Conservation (phyloP, 2,797 vertebrate genomes). For the Pelochelys cantorii region DNA sequence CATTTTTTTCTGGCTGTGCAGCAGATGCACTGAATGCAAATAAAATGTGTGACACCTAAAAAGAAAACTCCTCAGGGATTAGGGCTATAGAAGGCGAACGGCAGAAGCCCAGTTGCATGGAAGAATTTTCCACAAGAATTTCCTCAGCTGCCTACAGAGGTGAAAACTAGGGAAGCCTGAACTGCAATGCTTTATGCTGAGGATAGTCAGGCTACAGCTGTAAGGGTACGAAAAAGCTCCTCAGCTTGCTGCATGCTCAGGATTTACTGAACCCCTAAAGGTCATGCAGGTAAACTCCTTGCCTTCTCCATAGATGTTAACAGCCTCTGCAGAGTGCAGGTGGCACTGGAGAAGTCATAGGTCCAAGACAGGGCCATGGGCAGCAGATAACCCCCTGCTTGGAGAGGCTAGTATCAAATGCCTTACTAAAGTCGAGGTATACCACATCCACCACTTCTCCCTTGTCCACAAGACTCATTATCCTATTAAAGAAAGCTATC, state of each 20-base stretch:
- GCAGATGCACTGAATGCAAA: slow-evolving; percentile 43
- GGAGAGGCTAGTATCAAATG: too few species aligned
- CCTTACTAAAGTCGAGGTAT: too few species aligned
- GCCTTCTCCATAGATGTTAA: neutral
- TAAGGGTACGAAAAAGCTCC: neutral
- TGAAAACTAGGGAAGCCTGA: neutral
- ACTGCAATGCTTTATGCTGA: neutral
- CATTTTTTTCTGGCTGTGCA: neutral
- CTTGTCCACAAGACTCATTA: too few species aligned
- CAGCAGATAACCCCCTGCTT: too few species aligned
- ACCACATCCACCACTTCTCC: too few species aligned
- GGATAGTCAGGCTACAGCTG: neutral
- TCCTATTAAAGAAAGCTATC: too few species aligned
- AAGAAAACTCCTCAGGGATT: neutral
- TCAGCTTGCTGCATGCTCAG: neutral
- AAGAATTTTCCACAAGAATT: slow-evolving; percentile 23
- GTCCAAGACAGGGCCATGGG: too few species aligned
- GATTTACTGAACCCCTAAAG: neutral
- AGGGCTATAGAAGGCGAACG: neutral
- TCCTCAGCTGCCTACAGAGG: neutral
- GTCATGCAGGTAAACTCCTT: neutral
- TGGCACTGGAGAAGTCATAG: neutral
- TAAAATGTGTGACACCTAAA: neutral
- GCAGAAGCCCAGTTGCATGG: neutral
- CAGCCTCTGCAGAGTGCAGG: neutral